Evolutionary conservation across 2,113 vertebrate species (phyloP).

Genomic region (Oriolus oriolus): DNA sequence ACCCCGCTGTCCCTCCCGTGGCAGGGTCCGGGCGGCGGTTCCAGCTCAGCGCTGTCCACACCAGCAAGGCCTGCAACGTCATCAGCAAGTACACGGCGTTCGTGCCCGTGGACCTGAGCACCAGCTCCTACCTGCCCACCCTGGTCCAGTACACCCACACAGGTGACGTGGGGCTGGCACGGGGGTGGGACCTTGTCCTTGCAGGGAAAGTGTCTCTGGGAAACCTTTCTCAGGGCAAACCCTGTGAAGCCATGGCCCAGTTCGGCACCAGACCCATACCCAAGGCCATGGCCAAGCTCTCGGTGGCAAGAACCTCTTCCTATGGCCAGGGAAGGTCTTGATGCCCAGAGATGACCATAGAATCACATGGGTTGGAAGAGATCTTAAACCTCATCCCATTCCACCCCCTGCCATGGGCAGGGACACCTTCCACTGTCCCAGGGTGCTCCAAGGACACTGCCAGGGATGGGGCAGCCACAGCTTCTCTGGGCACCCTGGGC

Average conservation of each 20-base stretch:
- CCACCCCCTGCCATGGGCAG: not conserved
- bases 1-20: not conserved
- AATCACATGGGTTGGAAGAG: not conserved
- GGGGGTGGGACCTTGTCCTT: not conserved
- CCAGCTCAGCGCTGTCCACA: slow-evolving; percentile 84
- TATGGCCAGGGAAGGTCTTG: not conserved
- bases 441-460: not conserved
- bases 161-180: slow-evolving; percentile 48
- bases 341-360: not conserved
- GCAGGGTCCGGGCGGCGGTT: slow-evolving; percentile 84
- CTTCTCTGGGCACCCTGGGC: not conserved
- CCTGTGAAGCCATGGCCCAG: rapidly evolving
- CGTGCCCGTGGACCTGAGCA: slow-evolving; percentile 86
- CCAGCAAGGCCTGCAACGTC: slow-evolving; percentile 91
- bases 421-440: not conserved
- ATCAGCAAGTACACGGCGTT: slow-evolving; percentile 92
- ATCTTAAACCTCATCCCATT: not conserved
- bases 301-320: not conserved
- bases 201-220: not conserved
- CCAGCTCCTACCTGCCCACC: slow-evolving; percentile 81
- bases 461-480: not conserved
- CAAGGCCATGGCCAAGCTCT: not conserved
- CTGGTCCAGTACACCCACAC: slow-evolving; percentile 78
- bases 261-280: not conserved
- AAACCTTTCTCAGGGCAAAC: not conserved